phyloP scores from a whole-genome alignment of 1,140 invertebrate species.

The Leptinotarsa undecemlineata region DNA sequence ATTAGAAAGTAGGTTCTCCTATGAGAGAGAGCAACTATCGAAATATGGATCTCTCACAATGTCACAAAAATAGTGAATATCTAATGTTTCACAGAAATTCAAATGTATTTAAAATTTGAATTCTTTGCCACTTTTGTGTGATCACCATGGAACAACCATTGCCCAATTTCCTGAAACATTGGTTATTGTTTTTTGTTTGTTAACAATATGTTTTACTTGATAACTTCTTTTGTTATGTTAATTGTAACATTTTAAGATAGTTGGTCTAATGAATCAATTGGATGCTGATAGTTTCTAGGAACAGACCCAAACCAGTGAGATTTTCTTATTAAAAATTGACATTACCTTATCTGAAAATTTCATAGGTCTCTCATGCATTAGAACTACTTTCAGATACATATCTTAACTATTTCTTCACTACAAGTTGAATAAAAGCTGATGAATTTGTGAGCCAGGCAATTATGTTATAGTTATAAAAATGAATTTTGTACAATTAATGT shows the following conservation, averaged over 20 bases:
- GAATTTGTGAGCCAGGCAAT: conserved; percentile 23
- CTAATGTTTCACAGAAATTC: too few relatives aligned
- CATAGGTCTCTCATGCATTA: background rate
- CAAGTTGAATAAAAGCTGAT: background rate
- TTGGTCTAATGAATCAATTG: background rate
- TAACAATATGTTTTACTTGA: background rate
- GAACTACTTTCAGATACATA: too few relatives aligned
- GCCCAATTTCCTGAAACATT: background rate
- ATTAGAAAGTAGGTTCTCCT: background rate
- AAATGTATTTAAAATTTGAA: too few relatives aligned
- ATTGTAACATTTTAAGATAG: background rate
- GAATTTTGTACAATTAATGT: too few relatives aligned
- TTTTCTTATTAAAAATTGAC: background rate
- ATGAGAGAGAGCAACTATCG: too few relatives aligned
- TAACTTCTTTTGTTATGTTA: background rate
- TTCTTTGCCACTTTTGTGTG: too few relatives aligned
- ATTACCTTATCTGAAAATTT: background rate
- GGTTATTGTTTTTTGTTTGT: background rate
- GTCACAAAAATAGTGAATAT: too few relatives aligned
- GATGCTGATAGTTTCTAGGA: background rate
- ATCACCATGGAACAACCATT: too few relatives aligned
- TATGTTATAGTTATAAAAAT: too few relatives aligned
- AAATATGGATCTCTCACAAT: too few relatives aligned
- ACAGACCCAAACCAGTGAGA: background rate
- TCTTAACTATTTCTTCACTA: too few relatives aligned